phyloP scores from a whole-genome alignment of 2,888 invertebrate species.

The Thereva unica region DNA sequence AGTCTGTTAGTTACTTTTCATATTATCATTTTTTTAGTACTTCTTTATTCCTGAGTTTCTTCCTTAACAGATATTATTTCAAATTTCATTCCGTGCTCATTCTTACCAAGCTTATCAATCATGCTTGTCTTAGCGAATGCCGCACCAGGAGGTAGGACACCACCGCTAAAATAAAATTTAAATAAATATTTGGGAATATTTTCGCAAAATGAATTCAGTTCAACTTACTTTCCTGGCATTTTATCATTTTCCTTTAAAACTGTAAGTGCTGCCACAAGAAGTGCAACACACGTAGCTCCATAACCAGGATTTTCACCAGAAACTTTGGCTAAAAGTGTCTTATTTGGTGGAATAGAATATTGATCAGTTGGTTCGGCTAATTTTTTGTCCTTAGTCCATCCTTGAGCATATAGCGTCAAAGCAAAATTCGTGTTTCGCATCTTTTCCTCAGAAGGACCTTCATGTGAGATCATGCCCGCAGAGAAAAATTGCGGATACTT shows the following conservation, averaged over 20 bases:
- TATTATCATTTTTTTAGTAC: too few relatives aligned
- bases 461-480: slow-evolving; percentile 68
- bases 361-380: slow-evolving; percentile 62
- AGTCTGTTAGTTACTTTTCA: too few relatives aligned
- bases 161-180: slow-evolving; percentile 67
- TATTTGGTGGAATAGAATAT: slow-evolving; percentile 63
- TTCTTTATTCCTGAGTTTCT: background rate
- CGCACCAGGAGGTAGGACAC: slow-evolving; percentile 83
- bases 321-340: slow-evolving; percentile 69
- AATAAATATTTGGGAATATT: slow-evolving; percentile 37
- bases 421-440: slow-evolving; percentile 67
- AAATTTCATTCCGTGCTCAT: slow-evolving; percentile 70
- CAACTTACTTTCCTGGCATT: slow-evolving; percentile 72
- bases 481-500: slow-evolving; percentile 75
- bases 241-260: slow-evolving; percentile 75
- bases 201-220: slow-evolving; percentile 4
- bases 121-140: slow-evolving; percentile 83
- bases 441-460: slow-evolving; percentile 67
- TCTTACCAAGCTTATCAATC: slow-evolving; percentile 71
- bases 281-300: slow-evolving; percentile 74
- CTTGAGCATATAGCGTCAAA: slow-evolving; percentile 74
- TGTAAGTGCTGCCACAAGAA: slow-evolving; percentile 74
- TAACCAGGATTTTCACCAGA: slow-evolving; percentile 66
- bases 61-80: slow-evolving; percentile 60
- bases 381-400: slow-evolving; percentile 71